Evolutionary conservation across 2,888 invertebrate species (phyloP), one percentile per base, ranked within the genome.

Genomic region (Ditylenchus weischeri): DNA sequence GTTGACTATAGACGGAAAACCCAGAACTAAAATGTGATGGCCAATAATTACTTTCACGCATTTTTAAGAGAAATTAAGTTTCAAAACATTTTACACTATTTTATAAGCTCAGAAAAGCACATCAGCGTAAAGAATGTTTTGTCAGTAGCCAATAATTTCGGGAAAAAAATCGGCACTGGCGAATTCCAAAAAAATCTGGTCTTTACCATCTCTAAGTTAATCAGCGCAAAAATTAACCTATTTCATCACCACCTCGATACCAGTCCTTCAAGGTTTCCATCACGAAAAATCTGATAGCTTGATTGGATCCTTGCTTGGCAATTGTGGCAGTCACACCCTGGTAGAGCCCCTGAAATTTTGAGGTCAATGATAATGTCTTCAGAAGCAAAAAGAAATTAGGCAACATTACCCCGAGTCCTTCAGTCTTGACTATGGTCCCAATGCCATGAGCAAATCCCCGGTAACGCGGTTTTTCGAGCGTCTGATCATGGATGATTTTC

Each of bases 401-500:
- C 19, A 43, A 66, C 47, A 15, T 61, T 48, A 75, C 75, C 38
- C 76, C 72, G 19, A 79, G 68, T 57, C 80, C 80, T 49, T 80
- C 79, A 15, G 72, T 69, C 65, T 73, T 74, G 6, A 38, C 38
- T 38, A 38, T 38, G 6, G 11, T 11, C 11, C 38, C 38, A 4
- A 95, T 92, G 1, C 98, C 98, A 82, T 98, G 95, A 78, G 90
- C 89, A 85, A 98, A 96, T 1, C 98, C 96, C 79, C 87, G 89
- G 82, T 89, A 98, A 84, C 90, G 88, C 4, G 98, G 96, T 81
- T 92, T 91, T 58, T 89, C 88, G 75, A 91, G 89, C 71, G 92
- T 87, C 86, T 93, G 93, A 84, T 98, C 98, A 84, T 98, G 93
- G 82, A 98, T 98, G 84, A 98, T 98, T 87, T 98, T 98, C 51